These are phyloP conservation scores for Phaenicophaeus curvirostris DNA, from an alignment of 2,797 vertebrate species.

Conservation along the genomic window DNA sequence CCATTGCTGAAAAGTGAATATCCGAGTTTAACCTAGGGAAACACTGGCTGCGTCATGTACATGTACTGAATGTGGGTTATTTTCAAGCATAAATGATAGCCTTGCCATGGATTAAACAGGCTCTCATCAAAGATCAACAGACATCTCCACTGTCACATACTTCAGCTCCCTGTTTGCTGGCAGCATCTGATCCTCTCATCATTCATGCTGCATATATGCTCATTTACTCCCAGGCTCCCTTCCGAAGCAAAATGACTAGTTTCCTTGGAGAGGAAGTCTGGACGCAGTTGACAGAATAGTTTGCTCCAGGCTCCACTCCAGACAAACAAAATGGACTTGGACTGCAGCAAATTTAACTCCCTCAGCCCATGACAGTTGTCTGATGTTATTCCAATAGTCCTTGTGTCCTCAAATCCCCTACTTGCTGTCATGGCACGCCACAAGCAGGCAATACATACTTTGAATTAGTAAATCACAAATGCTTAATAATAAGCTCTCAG, in stretches of 20 bases:
- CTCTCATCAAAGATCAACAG: neutral
- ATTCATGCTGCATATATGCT: conserved; percentile 22
- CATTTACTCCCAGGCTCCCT: neutral
- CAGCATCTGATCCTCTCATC: conserved; percentile 36
- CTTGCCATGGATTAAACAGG: neutral
- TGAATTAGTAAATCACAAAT: neutral
- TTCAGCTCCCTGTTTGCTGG: neutral
- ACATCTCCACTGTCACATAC: neutral
- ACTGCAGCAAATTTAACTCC: conserved; percentile 41
- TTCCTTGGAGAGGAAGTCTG: conserved; percentile 55
- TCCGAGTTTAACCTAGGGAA: neutral
- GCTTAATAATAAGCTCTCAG: neutral
- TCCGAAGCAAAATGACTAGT: conserved; percentile 31
- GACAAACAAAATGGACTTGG: conserved; percentile 35
- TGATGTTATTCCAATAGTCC: neutral
- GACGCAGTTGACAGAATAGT: conserved; percentile 33
- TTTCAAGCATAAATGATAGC: neutral
- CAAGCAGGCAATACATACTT: neutral
- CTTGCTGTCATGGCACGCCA: neutral
- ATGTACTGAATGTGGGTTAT: neutral
- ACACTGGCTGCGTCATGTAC: neutral
- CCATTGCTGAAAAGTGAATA: neutral
- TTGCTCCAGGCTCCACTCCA: conserved; percentile 51
- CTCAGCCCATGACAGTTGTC: neutral
- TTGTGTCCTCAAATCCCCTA: conserved; percentile 36